Percentiles rank a stretch among this genome's conserved stretches.
phyloP scores from a whole-genome alignment of 2,888 invertebrate genomes.

The Melitaea athalia region DNA sequence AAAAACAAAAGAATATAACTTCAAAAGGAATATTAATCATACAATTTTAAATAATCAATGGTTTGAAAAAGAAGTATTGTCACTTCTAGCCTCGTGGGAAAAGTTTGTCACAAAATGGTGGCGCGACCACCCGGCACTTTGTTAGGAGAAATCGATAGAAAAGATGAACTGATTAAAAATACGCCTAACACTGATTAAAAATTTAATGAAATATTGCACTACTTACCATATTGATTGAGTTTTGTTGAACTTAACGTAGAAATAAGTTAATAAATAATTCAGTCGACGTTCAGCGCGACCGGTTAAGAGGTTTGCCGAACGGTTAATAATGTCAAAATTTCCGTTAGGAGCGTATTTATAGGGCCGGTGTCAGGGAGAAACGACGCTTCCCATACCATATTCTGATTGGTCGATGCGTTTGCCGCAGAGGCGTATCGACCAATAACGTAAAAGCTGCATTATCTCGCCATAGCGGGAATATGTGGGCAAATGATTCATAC shows the following conservation, averaged over 20 bases:
- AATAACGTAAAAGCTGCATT: constrained; percentile 73
- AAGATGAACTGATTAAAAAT: constrained; percentile 7
- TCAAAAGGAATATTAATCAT: neutral
- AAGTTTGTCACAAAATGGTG: constrained; percentile 72
- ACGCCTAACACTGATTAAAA: neutral
- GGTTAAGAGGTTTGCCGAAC: constrained; percentile 87
- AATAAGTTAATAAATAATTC: constrained; percentile 73
- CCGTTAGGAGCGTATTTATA: constrained; percentile 83
- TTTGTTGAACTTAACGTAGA: constrained; percentile 74
- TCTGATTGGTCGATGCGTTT: constrained; percentile 74
- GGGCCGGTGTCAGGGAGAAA: constrained; percentile 66
- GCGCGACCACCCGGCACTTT: constrained; percentile 55
- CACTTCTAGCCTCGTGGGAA: constrained; percentile 40
- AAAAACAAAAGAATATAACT: constrained; percentile 4
- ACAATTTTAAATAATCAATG: neutral
- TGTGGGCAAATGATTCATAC: constrained; percentile 66
- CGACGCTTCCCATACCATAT: constrained; percentile 69
- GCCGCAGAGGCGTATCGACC: constrained; percentile 74
- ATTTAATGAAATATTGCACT: constrained; percentile 16
- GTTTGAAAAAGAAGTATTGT: constrained; percentile 12
- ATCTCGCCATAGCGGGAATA: constrained; percentile 79
- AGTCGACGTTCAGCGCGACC: constrained; percentile 84
- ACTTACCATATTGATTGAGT: constrained; percentile 80
- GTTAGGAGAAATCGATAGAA: constrained; percentile 34
- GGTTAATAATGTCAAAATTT: constrained; percentile 78